Evolutionary conservation across 1,140 invertebrate genomes (phyloP).

Genomic region (Trichogramma pretiosum): DNA sequence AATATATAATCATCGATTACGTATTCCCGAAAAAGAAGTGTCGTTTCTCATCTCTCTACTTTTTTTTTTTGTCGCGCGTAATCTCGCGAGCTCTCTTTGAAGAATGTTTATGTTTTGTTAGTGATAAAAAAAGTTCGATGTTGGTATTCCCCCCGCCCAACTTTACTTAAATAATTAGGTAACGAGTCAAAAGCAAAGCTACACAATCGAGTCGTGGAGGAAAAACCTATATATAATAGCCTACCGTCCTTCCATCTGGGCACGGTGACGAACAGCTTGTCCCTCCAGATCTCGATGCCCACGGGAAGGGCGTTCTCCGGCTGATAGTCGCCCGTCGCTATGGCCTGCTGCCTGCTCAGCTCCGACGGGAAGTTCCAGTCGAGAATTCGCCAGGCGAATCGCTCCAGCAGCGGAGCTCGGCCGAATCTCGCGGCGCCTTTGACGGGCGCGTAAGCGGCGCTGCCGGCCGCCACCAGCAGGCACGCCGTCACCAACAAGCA

Average conservation of each 20-base stretch:
- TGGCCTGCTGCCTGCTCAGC: slow-evolving; percentile 50
- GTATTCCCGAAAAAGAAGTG: too few species aligned
- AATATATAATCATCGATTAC: too few species aligned
- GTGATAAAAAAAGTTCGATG: too few species aligned
- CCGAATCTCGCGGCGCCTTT: slow-evolving; percentile 18
- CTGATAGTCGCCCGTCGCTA: slow-evolving; percentile 54
- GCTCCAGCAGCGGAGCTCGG: slow-evolving; percentile 50
- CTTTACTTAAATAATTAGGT: too few species aligned
- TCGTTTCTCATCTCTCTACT: too few species aligned
- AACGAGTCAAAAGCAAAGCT: too few species aligned
- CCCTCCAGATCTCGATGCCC: slow-evolving; percentile 66
- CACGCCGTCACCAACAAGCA: not conserved
- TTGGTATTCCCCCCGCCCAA: too few species aligned
- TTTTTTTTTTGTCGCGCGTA: too few species aligned
- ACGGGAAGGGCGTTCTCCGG: slow-evolving; percentile 69
- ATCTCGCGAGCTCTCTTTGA: too few species aligned
- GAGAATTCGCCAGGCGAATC: slow-evolving; percentile 63
- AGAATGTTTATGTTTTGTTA: too few species aligned
- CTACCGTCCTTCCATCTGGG: slow-evolving; percentile 63
- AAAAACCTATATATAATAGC: slow-evolving; percentile 22
- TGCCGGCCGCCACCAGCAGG: not conserved
- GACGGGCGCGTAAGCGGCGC: not conserved
- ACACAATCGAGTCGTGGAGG: too few species aligned
- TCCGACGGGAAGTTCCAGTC: slow-evolving; percentile 64
- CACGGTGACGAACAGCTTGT: slow-evolving; percentile 69